Base-by-base conservation (phyloP, 92 coral and sea anemone genomes). In the Actinernus sp. region DNA sequence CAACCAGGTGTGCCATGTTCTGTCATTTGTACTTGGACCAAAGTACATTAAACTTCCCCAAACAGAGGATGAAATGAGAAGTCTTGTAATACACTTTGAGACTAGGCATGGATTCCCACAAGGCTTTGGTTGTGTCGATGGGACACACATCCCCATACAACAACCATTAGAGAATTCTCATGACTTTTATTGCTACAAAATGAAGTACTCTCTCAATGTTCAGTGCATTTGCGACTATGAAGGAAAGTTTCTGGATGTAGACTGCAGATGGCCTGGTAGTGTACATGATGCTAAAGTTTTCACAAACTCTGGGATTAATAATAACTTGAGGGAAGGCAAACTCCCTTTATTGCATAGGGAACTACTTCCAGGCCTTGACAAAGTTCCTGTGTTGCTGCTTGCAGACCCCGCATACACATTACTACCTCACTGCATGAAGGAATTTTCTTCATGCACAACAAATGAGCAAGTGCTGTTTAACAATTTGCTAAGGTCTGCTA, bases 101-200 rank as follows among this genome's bases (percentile, higher is more conserved):
- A 66, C 64, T 9, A 84, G 62, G 65, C 68, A 52, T 77, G 90
- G 81, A 14, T 50, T 84, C 61, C 62, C 76, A 4, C 90, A 77
- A 31, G 77, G 77, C 0, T 82, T 74, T 82, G 88, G 88, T 0
- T 66, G 82, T 31, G 44, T 68, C 24, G 79, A 76, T 34, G 84
- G 84, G 5, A 83, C 84, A 51, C 90, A 69, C 22, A 76, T 84
- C 28, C 58, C 64, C 6, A 69, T 84, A 0, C 10, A 77, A 36
- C 16, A 68, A 21, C 90, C 85, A 55, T 58, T 45, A 28, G 76
- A 61, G 38, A 64, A 84, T 39, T 84, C 81, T 20, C 91, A 84
- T 48, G 85, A 58, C 39, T 77, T 33, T 38, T 84, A 55, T 31
- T 77, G 85, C 26, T 77, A 77, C 31, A 78, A 84, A 44, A 66